These are phyloP conservation scores for Calliphora vomitoria DNA, from an alignment of 2,888 invertebrate species.

Conservation along the genomic window DNA sequence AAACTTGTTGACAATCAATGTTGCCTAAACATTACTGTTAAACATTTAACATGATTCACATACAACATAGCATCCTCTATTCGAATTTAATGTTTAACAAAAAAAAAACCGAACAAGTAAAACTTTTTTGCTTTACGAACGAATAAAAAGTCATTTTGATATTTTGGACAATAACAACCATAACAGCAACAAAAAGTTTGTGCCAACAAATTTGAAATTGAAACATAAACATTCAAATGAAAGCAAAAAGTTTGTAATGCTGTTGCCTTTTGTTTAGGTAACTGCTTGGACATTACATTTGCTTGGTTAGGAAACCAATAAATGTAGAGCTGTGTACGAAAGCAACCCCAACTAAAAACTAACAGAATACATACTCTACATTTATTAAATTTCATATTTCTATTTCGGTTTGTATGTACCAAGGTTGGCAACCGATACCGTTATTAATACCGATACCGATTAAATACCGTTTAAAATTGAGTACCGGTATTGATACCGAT, in stretches of 20 bases:
- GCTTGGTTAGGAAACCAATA: slow-evolving; percentile 15
- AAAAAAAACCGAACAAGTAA: slow-evolving; percentile 1
- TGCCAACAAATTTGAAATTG: slow-evolving; percentile 51
- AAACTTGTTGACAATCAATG: slow-evolving; percentile 42
- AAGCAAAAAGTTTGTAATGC: slow-evolving; percentile 17
- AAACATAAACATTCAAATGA: slow-evolving; percentile 61
- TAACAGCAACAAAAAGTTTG: slow-evolving; percentile 45
- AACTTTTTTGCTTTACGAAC: slow-evolving; percentile 22
- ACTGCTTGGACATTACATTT: slow-evolving; percentile 33
- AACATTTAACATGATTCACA: neutral
- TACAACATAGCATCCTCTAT: neutral
- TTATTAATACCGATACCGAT: no score
- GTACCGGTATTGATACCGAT: no score
- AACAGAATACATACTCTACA: neutral
- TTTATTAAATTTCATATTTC: neutral
- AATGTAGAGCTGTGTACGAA: slow-evolving; percentile 4
- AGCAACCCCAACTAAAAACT: neutral
- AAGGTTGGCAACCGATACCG: no score
- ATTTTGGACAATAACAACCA: slow-evolving; percentile 15
- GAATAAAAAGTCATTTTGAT: slow-evolving; percentile 25
- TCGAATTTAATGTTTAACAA: neutral
- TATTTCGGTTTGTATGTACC: neutral
- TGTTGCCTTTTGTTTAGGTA: slow-evolving; percentile 23
- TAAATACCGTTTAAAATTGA: no score
- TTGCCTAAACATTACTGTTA: slow-evolving; percentile 8